Conservation (phyloP, 1,140 invertebrate species). For the Drosophila arizonae region DNA sequence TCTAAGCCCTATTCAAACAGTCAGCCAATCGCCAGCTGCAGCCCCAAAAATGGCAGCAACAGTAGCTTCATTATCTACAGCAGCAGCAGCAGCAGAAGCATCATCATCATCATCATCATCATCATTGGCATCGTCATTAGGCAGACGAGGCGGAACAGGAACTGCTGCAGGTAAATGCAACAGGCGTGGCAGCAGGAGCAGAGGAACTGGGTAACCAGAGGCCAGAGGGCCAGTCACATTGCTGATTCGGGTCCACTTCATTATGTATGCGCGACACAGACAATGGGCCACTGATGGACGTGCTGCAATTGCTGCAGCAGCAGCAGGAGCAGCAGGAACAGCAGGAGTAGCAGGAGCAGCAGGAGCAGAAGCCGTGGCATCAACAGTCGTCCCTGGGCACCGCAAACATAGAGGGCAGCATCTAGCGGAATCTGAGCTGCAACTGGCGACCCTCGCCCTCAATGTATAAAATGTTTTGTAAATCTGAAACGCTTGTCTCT, state of each 20-base stretch:
- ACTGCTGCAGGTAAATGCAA: constrained; percentile 17
- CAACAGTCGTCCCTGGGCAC: constrained; percentile 30
- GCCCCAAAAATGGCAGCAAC: constrained; percentile 33
- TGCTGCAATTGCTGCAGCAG: constrained; percentile 55
- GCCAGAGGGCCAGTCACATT: not conserved
- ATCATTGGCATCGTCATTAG: constrained; percentile 18
- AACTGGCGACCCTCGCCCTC: constrained; percentile 42
- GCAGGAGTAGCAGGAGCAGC: constrained; percentile 16
- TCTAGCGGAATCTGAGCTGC: constrained; percentile 47
- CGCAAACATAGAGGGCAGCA: constrained; percentile 49
- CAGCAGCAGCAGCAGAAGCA: constrained; percentile 26
- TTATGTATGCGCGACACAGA: constrained; percentile 79
- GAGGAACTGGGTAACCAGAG: constrained; percentile 16
- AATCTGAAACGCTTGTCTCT: constrained; percentile 70
- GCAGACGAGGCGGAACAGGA: constrained; percentile 12
- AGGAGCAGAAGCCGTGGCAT: constrained; percentile 22
- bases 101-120: constrained; percentile 27
- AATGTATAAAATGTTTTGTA: constrained; percentile 79
- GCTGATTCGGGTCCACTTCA: constrained; percentile 56
- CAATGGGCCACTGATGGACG: constrained; percentile 78
- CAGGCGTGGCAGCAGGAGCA: not conserved
- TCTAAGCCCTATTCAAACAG: constrained; percentile 52
- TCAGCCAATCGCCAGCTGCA: constrained; percentile 56
- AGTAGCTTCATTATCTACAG: constrained; percentile 20
- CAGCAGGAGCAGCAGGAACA: constrained; percentile 27